Conservation (phyloP, 1,140 invertebrate genomes). For the Drosophila sp. region DNA sequence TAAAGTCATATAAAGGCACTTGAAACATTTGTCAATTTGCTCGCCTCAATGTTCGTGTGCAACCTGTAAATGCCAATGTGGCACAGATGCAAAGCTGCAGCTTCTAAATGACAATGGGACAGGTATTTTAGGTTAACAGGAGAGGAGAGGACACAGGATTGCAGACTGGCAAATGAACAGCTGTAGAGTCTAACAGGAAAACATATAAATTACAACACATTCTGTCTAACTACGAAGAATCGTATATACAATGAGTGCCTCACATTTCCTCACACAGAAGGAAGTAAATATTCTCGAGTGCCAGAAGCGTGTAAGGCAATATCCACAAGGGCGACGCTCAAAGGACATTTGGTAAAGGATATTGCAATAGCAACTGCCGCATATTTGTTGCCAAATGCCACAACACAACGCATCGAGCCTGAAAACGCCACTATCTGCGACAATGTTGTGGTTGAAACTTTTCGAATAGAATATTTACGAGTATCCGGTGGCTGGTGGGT, state of each 20-base stretch:
- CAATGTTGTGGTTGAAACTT: slow-evolving; percentile 65
- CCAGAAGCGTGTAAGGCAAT: slow-evolving; percentile 48
- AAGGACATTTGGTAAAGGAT: slow-evolving; percentile 17
- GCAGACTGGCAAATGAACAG: slow-evolving; percentile 15
- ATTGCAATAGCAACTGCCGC: slow-evolving; percentile 20
- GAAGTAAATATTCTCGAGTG: slow-evolving; percentile 38
- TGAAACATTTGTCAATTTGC: slow-evolving; percentile 16
- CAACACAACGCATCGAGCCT: slow-evolving; percentile 15
- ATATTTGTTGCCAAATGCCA: slow-evolving; percentile 34
- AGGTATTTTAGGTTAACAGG: slow-evolving; percentile 5
- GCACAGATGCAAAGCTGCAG: not conserved
- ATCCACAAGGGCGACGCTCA: slow-evolving; percentile 27
- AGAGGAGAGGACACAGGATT: not conserved
- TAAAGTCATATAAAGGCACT: slow-evolving; percentile 10
- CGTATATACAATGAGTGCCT: not conserved
- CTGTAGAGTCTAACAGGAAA: slow-evolving; percentile 11
- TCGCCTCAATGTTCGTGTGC: not conserved
- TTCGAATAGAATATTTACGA: slow-evolving; percentile 43
- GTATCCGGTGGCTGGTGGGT: slow-evolving; percentile 11
- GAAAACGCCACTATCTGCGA: slow-evolving; percentile 35
- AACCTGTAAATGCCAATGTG: slow-evolving; percentile 4
- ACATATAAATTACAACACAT: slow-evolving; percentile 44
- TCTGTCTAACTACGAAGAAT: not conserved
- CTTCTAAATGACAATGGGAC: slow-evolving; percentile 5
- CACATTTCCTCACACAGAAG: not conserved